phyloP scores from a whole-genome alignment of 2,113 vertebrate genomes.

The Corythornis madagascariensis region DNA sequence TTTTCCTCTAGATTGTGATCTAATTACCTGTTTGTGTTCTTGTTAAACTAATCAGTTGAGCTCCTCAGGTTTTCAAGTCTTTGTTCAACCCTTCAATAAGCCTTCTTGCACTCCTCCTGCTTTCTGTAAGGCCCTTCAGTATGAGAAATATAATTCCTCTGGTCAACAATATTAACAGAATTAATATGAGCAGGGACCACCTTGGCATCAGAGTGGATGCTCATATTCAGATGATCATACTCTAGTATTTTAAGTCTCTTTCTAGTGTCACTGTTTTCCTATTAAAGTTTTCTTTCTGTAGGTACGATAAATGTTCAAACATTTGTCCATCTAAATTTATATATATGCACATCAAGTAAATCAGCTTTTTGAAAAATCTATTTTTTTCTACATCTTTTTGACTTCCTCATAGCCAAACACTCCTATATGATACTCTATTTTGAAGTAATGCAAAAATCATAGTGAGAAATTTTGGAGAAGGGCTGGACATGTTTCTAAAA shows the following conservation, averaged over 20 bases:
- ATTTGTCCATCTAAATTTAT: neutral
- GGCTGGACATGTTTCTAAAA: neutral
- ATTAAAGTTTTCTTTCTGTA: neutral
- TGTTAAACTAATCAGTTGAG: neutral
- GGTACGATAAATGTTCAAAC: neutral
- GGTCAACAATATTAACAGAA: neutral
- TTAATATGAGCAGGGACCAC: neutral
- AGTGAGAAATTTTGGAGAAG: neutral
- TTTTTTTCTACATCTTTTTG: neutral
- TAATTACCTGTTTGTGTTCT: neutral
- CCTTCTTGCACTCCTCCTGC: neutral
- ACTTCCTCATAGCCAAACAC: neutral
- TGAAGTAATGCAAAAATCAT: neutral
- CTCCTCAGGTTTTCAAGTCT: neutral
- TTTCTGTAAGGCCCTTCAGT: neutral
- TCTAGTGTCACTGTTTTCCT: neutral
- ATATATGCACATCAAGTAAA: neutral
- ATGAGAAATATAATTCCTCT: neutral
- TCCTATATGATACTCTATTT: neutral
- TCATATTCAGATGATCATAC: neutral
- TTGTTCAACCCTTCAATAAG: neutral
- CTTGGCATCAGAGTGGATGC: accelerated
- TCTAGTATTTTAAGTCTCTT: neutral
- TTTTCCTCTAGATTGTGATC: neutral
- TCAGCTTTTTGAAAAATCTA: accelerated